Conservation (phyloP, 2,888 invertebrate species). For the Cephus nigrinus region DNA sequence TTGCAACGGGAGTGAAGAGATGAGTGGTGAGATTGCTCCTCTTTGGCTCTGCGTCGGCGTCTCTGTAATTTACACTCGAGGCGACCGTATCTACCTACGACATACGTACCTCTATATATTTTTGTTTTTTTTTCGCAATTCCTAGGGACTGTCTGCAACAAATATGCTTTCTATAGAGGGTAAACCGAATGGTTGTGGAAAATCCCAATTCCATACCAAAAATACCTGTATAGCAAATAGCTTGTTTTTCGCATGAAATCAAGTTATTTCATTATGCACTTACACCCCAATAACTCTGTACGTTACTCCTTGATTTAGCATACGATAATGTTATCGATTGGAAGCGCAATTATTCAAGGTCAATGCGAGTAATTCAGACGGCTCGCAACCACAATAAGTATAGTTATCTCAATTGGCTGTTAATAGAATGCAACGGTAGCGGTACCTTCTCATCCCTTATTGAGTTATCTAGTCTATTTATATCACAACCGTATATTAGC, state of each 20-base stretch:
- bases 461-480: background rate
- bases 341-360: background rate
- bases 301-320: background rate
- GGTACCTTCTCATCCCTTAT: background rate
- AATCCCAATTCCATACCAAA: background rate
- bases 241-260: background rate
- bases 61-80: slow-evolving; percentile 17
- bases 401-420: background rate
- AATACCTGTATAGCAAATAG: background rate
- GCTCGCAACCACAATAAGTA: background rate
- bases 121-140: background rate
- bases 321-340: background rate
- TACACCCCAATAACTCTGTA: background rate
- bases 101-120: background rate
- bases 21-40: slow-evolving; percentile 48
- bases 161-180: background rate
- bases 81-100: background rate
- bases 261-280: background rate
- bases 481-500: background rate
- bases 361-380: background rate
- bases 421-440: background rate
- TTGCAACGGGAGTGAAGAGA: slow-evolving; percentile 46
- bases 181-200: background rate
- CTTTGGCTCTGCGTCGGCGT: slow-evolving; percentile 26
- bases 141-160: background rate